These are phyloP conservation scores for Chloroceryle inda DNA, from an alignment of 2,797 vertebrate genomes.

Conservation along the genomic window DNA sequence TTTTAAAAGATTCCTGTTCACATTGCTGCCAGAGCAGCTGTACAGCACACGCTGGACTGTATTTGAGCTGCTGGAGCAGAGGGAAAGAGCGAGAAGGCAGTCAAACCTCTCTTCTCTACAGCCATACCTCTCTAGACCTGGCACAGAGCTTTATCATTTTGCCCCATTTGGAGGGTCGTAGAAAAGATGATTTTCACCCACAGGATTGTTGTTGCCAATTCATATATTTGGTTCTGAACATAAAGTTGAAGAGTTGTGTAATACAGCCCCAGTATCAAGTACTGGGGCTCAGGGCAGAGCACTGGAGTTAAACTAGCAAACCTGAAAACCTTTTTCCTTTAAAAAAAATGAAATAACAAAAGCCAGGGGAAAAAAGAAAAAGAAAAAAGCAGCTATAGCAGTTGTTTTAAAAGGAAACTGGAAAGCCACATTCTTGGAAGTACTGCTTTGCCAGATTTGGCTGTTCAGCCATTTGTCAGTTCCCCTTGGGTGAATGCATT, in stretches of 20 bases:
- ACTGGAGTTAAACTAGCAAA: background rate
- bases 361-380: background rate
- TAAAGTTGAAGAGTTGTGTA: background rate
- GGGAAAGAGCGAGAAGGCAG: background rate
- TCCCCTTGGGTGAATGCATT: background rate
- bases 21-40: background rate
- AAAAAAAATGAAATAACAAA: background rate
- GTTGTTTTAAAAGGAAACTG: background rate
- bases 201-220: background rate
- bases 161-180: background rate
- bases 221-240: background rate
- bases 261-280: background rate
- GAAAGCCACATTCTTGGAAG: background rate
- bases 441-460: background rate
- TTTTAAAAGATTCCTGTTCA: background rate
- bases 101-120: background rate
- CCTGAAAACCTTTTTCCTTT: background rate
- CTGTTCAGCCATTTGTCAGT: background rate
- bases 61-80: background rate
- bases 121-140: background rate
- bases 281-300: background rate
- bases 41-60: background rate
- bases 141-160: fast-evolving
- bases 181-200: background rate
- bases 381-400: background rate